A percentile compares a stretch with the other conserved stretches of the same genome.
phyloP scores from a whole-genome alignment of 1,140 invertebrate genomes.

The Thaumetopoea pityocampa region DNA sequence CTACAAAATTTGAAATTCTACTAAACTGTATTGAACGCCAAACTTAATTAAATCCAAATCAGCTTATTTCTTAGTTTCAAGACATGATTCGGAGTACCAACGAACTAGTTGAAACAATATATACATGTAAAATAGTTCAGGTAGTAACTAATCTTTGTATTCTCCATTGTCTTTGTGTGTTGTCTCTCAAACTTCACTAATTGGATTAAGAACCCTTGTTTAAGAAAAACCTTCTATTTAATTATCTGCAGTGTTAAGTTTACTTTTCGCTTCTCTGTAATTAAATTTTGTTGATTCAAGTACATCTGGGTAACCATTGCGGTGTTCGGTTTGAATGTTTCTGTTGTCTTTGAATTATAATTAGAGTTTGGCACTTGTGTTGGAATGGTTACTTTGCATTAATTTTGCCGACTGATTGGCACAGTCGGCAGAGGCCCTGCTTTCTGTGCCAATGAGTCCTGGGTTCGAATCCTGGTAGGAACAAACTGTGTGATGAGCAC shows the following conservation, averaged over 20 bases:
- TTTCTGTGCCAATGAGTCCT: too few species aligned
- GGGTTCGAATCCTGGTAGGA: too few species aligned
- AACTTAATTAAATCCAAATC: too few species aligned
- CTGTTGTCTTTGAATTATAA: slow-evolving; percentile 5
- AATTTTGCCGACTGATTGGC: too few species aligned
- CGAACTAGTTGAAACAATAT: not conserved
- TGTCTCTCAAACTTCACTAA: slow-evolving; percentile 26
- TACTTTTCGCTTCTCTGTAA: slow-evolving; percentile 13
- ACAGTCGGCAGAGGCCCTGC: too few species aligned
- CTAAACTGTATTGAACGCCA: too few species aligned
- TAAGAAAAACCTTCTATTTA: slow-evolving; percentile 27
- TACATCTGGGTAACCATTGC: slow-evolving; percentile 3
- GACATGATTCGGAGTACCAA: not conserved
- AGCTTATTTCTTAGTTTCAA: not conserved
- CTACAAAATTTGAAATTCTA: too few species aligned
- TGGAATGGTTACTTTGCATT: too few species aligned
- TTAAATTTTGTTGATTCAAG: slow-evolving; percentile 11
- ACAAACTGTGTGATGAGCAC: too few species aligned
- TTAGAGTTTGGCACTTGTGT: slow-evolving; percentile 1
- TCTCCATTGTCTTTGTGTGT: slow-evolving; percentile 19
- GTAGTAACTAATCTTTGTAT: slow-evolving; percentile 15
- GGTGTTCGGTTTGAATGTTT: slow-evolving; percentile 4
- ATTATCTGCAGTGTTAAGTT: slow-evolving; percentile 29
- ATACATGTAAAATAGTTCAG: slow-evolving; percentile 1
- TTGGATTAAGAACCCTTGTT: slow-evolving; percentile 37